A percentile compares a stretch with the other conserved stretches of the same genome.
These are phyloP conservation scores for Choloepus hoffmanni DNA, from an alignment of 2,113 vertebrate genomes.

Conservation along the genomic window DNA sequence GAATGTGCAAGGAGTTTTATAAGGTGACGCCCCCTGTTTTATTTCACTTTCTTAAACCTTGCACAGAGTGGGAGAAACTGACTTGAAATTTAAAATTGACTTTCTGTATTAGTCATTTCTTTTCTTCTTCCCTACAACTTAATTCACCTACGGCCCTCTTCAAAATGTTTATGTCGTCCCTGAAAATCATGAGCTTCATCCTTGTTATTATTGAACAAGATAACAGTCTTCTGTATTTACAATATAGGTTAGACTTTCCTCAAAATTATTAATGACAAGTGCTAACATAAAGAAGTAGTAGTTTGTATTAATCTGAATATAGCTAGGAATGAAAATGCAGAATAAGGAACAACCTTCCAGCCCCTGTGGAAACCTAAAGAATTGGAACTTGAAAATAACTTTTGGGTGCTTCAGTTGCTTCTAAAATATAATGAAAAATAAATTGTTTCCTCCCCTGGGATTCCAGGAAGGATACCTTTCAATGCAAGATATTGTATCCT, in stretches of 20 bases:
- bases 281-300: background rate
- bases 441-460: background rate
- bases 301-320: background rate
- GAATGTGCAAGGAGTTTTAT: background rate
- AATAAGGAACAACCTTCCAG: background rate
- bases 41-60: background rate
- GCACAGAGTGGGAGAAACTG: background rate
- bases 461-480: background rate
- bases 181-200: background rate
- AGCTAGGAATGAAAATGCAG: background rate
- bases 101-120: background rate
- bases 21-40: background rate
- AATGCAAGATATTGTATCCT: background rate
- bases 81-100: background rate
- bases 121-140: background rate
- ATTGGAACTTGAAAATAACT: background rate
- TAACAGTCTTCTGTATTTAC: background rate
- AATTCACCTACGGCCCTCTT: background rate
- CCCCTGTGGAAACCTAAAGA: background rate
- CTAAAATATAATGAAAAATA: background rate
- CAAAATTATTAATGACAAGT: background rate
- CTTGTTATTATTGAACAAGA: background rate
- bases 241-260: background rate
- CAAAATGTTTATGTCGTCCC: background rate
- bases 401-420: background rate